A percentile compares a stretch with the other conserved stretches of the same genome.
Evolutionary conservation across 2,113 vertebrate species (phyloP).

Genomic region (Nothobranchius kuhntae): DNA sequence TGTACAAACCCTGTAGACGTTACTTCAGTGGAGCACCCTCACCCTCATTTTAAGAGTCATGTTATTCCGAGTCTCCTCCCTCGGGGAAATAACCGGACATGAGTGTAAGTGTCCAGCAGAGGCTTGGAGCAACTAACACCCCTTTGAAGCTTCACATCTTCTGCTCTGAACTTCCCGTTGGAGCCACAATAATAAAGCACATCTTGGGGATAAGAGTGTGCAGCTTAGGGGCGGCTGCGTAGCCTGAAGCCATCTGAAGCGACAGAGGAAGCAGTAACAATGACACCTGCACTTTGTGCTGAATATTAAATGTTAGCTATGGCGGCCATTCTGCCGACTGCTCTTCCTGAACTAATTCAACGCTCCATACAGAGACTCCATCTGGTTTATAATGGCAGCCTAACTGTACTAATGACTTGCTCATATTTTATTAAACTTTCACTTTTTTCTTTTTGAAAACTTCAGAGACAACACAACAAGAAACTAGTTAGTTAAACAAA

Average conservation of each 20-base stretch:
- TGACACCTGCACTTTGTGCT: background rate
- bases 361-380: background rate
- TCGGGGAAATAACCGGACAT: too few species aligned
- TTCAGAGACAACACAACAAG: background rate
- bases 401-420: background rate
- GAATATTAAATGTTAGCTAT: constrained; percentile 2
- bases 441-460: background rate
- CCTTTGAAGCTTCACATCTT: too few species aligned
- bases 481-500: too few species aligned
- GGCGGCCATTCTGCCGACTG: background rate
- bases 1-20: too few species aligned
- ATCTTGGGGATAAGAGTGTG: background rate
- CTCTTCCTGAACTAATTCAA: background rate
- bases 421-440: background rate
- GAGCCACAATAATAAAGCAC: background rate
- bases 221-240: background rate
- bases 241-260: background rate
- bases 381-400: background rate
- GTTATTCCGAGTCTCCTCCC: too few species aligned
- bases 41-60: too few species aligned
- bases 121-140: too few species aligned
- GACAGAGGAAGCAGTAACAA: background rate
- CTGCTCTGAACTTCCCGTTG: too few species aligned
- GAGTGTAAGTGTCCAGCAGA: too few species aligned
- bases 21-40: too few species aligned